Evolutionary conservation across 2,113 vertebrate species (phyloP).

Genomic region (Paratilapia polleni): DNA sequence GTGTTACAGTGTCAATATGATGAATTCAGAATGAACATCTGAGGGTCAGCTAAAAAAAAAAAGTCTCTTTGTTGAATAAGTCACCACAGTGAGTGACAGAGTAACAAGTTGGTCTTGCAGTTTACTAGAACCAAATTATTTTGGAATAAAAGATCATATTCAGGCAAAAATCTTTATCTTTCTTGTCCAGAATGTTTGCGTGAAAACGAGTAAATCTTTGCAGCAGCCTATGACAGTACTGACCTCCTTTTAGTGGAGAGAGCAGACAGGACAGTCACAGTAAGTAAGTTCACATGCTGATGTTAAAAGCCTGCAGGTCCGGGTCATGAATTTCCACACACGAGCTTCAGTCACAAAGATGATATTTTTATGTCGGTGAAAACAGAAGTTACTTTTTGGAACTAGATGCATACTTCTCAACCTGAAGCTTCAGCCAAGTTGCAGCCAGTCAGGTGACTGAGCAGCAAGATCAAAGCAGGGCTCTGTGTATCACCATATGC

Average conservation of each 20-base stretch:
- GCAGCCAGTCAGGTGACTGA: conserved; percentile 32
- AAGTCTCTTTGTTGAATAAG: background rate
- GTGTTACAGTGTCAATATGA: conserved; percentile 32
- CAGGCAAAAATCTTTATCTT: background rate
- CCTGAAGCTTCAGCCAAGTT: conserved; percentile 26
- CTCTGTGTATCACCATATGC: conserved; percentile 23
- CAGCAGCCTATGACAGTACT: background rate
- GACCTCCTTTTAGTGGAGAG: conserved; percentile 37
- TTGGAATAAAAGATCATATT: background rate
- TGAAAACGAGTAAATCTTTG: background rate
- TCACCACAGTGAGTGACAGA: background rate
- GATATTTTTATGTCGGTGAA: background rate
- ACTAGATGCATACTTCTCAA: background rate
- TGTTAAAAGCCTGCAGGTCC: conserved; percentile 34
- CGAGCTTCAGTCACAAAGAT: background rate
- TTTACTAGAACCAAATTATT: background rate
- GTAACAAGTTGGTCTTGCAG: background rate
- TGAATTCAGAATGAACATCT: conserved; percentile 38
- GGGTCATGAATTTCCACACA: conserved; percentile 16
- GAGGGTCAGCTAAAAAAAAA: background rate
- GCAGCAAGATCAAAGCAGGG: conserved; percentile 52
- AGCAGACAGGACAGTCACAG: conserved; percentile 25
- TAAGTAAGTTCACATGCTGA: conserved; percentile 27
- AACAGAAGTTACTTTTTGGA: conserved; percentile 9
- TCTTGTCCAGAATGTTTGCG: background rate